These are phyloP conservation scores for Nemotelus nigrinus DNA, from an alignment of 2,888 invertebrate genomes.

Conservation along the genomic window DNA sequence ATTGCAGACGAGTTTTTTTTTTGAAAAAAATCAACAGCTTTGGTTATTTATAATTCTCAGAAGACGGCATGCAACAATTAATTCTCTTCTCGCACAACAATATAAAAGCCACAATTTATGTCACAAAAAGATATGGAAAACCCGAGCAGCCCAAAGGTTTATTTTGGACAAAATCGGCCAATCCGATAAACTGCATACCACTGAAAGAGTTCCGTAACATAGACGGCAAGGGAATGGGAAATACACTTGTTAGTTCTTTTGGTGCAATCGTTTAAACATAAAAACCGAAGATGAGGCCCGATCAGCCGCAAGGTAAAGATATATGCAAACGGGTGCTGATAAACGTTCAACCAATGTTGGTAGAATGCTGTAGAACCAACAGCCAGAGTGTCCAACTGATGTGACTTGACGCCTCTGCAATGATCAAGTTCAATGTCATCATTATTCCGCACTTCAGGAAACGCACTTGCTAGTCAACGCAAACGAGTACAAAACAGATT, in stretches of 20 bases:
- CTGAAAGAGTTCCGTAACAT: slow-evolving; percentile 26
- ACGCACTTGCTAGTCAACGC: slow-evolving; percentile 11
- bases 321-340: neutral
- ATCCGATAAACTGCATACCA: slow-evolving; percentile 8
- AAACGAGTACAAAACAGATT: slow-evolving; percentile 23
- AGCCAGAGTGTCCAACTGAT: neutral
- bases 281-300: neutral
- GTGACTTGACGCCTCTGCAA: slow-evolving; percentile 38
- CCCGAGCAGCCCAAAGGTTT: neutral
- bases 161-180: slow-evolving; percentile 27
- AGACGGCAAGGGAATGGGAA: slow-evolving; percentile 9
- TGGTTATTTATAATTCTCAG: slow-evolving; percentile 7
- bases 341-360: neutral
- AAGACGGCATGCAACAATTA: neutral
- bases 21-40: neutral
- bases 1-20: neutral
- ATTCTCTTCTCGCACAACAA: neutral
- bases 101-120: slow-evolving; percentile 9
- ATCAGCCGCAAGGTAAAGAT: neutral
- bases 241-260: slow-evolving; percentile 25
- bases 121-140: slow-evolving; percentile 2
- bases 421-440: slow-evolving; percentile 44
- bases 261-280: neutral
- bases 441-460: slow-evolving; percentile 18
- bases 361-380: neutral